These are phyloP conservation scores for Crocallis elinguaria DNA, from an alignment of 2,888 invertebrate species.

Conservation along the genomic window DNA sequence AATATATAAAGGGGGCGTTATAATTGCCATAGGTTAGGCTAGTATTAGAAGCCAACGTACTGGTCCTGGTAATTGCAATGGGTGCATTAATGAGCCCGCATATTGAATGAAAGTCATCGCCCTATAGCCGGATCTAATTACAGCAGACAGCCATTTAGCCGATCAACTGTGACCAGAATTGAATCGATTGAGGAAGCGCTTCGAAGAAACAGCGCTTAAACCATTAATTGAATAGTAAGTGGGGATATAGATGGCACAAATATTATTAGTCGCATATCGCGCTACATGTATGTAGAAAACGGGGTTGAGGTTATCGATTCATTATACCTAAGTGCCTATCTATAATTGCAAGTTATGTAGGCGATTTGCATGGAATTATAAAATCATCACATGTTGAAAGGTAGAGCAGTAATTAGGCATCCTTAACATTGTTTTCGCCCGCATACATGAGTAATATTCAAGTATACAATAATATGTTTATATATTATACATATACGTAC, in stretches of 20 bases:
- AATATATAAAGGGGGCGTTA: conserved; percentile 15
- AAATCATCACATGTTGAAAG: conserved; percentile 20
- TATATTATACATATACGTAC: too few species aligned
- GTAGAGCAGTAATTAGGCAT: conserved; percentile 21
- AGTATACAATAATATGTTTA: neutral
- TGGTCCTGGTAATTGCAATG: conserved; percentile 49
- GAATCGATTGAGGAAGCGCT: conserved; percentile 31
- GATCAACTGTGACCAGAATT: conserved; percentile 37
- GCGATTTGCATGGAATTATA: conserved; percentile 10
- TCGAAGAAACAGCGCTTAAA: conserved; percentile 17
- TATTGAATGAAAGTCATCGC: conserved; percentile 54
- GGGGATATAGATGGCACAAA: conserved; percentile 13
- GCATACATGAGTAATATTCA: conserved; percentile 34
- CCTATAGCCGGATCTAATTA: conserved; percentile 53
- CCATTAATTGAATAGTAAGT: conserved; percentile 28
- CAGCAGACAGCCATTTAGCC: conserved; percentile 37
- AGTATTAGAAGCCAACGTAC: conserved; percentile 6
- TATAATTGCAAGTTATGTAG: conserved; percentile 1
- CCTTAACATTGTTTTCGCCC: conserved; percentile 52
- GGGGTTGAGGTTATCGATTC: conserved; percentile 12
- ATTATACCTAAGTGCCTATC: conserved; percentile 1
- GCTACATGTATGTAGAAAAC: conserved; percentile 7
- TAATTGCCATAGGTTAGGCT: conserved; percentile 20
- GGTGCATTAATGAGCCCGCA: conserved; percentile 69
- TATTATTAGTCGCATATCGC: conserved; percentile 7